Evolutionary conservation across 2,888 invertebrate genomes (phyloP).

Genomic region (Sarcophaga rosellei): DNA sequence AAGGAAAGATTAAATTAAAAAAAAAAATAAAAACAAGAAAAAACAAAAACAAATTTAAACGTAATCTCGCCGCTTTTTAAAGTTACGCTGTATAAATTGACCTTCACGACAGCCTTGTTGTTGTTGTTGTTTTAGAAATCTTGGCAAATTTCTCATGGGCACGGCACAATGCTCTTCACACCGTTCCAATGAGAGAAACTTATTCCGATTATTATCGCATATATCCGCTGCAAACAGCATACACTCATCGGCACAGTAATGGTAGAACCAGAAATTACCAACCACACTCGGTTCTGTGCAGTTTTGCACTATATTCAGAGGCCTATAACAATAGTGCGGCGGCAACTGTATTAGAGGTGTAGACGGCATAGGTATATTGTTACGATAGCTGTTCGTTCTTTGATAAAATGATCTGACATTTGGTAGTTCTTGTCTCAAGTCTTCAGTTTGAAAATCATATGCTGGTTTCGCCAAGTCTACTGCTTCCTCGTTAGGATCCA

Average conservation of each 20-base stretch:
- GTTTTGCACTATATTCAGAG: slow-evolving; percentile 68
- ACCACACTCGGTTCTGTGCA: slow-evolving; percentile 74
- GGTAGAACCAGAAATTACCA: slow-evolving; percentile 79
- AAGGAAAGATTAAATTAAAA: not conserved
- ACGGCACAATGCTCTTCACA: slow-evolving; percentile 72
- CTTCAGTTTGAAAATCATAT: slow-evolving; percentile 35
- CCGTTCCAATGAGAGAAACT: slow-evolving; percentile 73
- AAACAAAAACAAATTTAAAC: slow-evolving; percentile 3
- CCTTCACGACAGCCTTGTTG: slow-evolving; percentile 30
- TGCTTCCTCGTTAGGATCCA: not conserved
- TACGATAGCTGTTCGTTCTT: not conserved
- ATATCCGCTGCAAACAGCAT: slow-evolving; percentile 75
- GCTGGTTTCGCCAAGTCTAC: slow-evolving; percentile 16
- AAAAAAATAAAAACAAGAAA: not conserved
- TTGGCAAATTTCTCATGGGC: slow-evolving; percentile 46
- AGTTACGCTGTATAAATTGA: slow-evolving; percentile 24
- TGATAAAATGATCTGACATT: not conserved
- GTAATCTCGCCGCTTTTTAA: slow-evolving; percentile 46
- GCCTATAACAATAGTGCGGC: slow-evolving; percentile 71
- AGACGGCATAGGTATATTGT: slow-evolving; percentile 18
- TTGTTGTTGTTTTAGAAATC: slow-evolving; percentile 45
- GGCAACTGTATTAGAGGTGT: not conserved
- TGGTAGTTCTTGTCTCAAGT: slow-evolving; percentile 39
- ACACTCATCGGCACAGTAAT: slow-evolving; percentile 75
- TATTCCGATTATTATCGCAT: slow-evolving; percentile 76